Evolutionary conservation across 2,797 vertebrate genomes (phyloP), one percentile per base, ranked within the genome.

Genomic region (Pampus argenteus): DNA sequence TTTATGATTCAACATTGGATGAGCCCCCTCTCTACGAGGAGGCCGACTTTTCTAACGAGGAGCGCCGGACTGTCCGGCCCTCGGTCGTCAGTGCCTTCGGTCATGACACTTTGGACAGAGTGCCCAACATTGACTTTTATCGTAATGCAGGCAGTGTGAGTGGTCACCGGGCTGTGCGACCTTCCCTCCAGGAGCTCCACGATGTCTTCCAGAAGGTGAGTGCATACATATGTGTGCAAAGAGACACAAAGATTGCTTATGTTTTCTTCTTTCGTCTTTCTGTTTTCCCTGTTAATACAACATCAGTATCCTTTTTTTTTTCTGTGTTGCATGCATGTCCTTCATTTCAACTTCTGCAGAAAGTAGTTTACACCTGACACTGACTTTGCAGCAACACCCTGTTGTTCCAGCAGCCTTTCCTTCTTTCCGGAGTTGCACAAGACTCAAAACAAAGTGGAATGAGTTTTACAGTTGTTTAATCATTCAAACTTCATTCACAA

Each of bases 61-160:
- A 95, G 15, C 94, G 92, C 9, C 94, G 97, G 57, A 87, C 91
- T 5, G 88, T 96, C 48, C 90, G 93, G 54, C 93, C 93, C 64
- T 97, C 94, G 0, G 96, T 91, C 92, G 95, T 79, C 86, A 95
- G 89, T 66, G 97, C 96, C 18, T 99, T 99, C 50, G 97, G 98
- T 22, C 97, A 98, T 71, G 95, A 98, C 86, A 99, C 98, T 7
- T 36, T 98, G 91, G 98, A 99, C 66, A 95, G 95, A 0, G 92
- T 98, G 81, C 98, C 98, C 47, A 95, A 95, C 86, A 97, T 98
- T 9, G 95, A 98, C 90, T 99, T 97, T 91, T 99, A 99, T n/a
- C 96, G 97, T 49, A 99, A 99, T 38, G 94, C 95, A 0, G 96
- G 96, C 82, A 99, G 97, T 0, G 0, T 99, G 81, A 98, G 97